Base-by-base conservation (phyloP, 2,888 invertebrate species). In the Sialis fuliginosa region DNA sequence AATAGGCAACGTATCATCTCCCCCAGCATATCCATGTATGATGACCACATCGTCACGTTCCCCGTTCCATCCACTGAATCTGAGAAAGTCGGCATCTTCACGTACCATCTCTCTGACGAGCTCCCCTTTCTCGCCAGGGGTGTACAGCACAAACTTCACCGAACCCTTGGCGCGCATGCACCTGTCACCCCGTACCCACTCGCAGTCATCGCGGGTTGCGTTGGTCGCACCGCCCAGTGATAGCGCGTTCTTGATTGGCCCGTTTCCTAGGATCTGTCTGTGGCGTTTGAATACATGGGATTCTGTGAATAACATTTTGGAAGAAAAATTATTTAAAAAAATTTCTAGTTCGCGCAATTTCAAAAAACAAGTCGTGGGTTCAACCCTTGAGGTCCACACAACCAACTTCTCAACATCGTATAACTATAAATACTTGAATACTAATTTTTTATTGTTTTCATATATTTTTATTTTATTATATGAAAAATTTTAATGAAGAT, bases 21-120 rank as follows among this genome's bases (percentile, higher is more conserved):
- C 81, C 1, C 85, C 84, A 1, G 83, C 84, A 59, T 85, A 86
- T 2, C 85, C 85, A 56, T 86, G 85, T 31, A 85, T 66, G 22
- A 85, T 61, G 45, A 85, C 62, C 30, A 83, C 70, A 51, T 80
- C 81, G 54, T 83, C 82, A 52, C 77, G 77, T 0, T 72, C 65
- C 0, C 77, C 72, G 55, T 84, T 78, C 73, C 81, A 84, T 10
- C 72, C 71, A 54, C 77, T 79, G 58, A 77, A 77, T 8, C 81
- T 68, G 48, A 85, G 64, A 83, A 83, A 85, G 56, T 83, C 82
- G n/a, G 72, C 71, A 56, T 76, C 74, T 46, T 59, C 62, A 42
- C 72, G 60, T 55, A 78, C 74, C 42, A 79, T 71, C 8, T 52
- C 49, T 51, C 63, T 30, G 32, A 44, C 44, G 7, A 46, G 42